These are phyloP conservation scores for Leuciscus idus DNA, from an alignment of 2,113 vertebrate species.

Conservation along the genomic window DNA sequence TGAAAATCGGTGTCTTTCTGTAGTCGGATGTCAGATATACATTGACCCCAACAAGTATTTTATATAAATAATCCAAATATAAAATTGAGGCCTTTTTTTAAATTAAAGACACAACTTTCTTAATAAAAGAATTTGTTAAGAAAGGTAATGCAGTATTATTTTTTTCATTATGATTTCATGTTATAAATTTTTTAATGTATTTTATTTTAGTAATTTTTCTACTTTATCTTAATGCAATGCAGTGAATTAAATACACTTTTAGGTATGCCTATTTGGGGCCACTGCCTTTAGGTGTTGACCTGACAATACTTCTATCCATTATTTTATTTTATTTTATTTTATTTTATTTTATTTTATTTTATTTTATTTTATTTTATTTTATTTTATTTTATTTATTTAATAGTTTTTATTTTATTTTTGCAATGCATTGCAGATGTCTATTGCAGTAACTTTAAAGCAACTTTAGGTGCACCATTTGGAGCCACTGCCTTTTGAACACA, in stretches of 20 bases:
- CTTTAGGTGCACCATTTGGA: too few species aligned
- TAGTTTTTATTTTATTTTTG: not conserved
- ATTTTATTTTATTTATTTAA: too few species aligned
- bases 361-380: too few species aligned
- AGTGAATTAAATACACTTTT: too few species aligned
- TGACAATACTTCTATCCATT: not conserved
- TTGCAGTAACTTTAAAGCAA: not conserved
- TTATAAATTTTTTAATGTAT: not conserved
- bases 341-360: not conserved
- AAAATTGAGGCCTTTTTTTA: not conserved
- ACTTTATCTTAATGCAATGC: too few species aligned
- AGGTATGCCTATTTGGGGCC: too few species aligned
- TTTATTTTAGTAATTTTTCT: too few species aligned
- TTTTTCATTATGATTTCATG: not conserved
- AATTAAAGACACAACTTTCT: not conserved
- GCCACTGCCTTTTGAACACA: too few species aligned
- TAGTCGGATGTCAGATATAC: not conserved
- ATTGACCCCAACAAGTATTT: not conserved
- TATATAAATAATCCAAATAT: not conserved
- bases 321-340: too few species aligned
- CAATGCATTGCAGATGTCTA: not conserved
- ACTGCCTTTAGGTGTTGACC: too few species aligned
- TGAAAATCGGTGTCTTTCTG: not conserved
- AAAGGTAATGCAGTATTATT: not conserved
- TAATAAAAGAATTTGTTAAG: not conserved